Conservation (phyloP, 2,888 invertebrate species). For the Leptinotarsa peninsularis region DNA sequence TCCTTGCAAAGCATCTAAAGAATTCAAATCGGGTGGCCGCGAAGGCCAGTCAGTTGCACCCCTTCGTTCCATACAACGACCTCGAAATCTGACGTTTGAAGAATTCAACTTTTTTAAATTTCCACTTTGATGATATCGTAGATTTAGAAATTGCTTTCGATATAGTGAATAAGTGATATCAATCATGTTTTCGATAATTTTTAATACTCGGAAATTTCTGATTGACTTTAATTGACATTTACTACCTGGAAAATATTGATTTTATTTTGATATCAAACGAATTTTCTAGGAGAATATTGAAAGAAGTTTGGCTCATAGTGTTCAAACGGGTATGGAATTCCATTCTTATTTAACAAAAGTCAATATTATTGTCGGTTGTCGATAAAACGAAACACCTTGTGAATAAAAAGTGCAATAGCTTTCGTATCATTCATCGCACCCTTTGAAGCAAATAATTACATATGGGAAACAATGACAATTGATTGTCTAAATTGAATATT, state of each 20-base stretch:
- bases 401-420: not conserved
- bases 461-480: not conserved
- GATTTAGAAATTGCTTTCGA: not conserved
- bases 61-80: too few relatives aligned
- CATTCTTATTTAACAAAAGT: too few relatives aligned
- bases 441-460: not conserved
- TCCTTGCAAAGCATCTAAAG: too few relatives aligned
- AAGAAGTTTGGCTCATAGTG: too few relatives aligned
- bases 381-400: not conserved
- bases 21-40: too few relatives aligned
- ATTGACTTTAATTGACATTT: not conserved
- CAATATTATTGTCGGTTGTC: too few relatives aligned
- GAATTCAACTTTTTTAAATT: too few relatives aligned
- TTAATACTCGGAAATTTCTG: not conserved
- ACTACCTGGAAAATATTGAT: not conserved
- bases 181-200: not conserved
- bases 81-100: too few relatives aligned
- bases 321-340: too few relatives aligned
- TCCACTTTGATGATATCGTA: too few relatives aligned
- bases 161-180: not conserved
- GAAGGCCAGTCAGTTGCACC: too few relatives aligned
- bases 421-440: not conserved
- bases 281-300: too few relatives aligned
- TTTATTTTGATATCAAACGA: not conserved
- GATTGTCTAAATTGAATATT: constrained; percentile 12